Evolutionary conservation across 2,113 vertebrate species (phyloP).

Genomic region (Elgaria multicarinata): DNA sequence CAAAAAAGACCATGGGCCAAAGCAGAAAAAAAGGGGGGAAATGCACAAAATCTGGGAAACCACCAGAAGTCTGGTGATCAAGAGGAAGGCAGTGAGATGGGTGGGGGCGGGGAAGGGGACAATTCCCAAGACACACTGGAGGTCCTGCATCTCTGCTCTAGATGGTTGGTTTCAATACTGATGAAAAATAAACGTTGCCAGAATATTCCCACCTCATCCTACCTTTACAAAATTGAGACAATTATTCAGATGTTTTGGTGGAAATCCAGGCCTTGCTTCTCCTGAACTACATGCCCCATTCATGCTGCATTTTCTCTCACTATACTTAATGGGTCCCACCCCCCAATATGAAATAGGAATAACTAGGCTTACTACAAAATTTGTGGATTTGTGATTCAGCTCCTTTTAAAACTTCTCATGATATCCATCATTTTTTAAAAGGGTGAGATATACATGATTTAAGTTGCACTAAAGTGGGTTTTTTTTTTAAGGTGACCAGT

Average conservation of each 20-base stretch:
- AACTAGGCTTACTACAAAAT: not conserved
- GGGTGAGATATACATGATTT: not conserved
- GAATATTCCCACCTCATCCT: not conserved
- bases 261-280: not conserved
- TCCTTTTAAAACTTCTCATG: not conserved
- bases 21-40: no score
- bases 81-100: no score
- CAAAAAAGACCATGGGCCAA: no score
- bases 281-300: not conserved
- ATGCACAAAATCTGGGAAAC: no score
- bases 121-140: no score
- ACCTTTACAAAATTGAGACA: not conserved
- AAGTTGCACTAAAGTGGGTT: not conserved
- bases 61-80: no score
- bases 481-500: not conserved
- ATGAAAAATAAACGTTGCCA: not conserved
- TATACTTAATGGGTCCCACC: not conserved
- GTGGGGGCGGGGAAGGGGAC: no score
- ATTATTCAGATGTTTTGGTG: not conserved
- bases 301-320: not conserved
- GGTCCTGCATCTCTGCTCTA: no score
- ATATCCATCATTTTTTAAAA: not conserved
- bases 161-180: no score
- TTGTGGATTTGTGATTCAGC: not conserved
- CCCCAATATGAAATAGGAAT: not conserved